Evolutionary conservation across 2,888 invertebrate genomes (phyloP).

Genomic region (Sphaerophoria taeniata): DNA sequence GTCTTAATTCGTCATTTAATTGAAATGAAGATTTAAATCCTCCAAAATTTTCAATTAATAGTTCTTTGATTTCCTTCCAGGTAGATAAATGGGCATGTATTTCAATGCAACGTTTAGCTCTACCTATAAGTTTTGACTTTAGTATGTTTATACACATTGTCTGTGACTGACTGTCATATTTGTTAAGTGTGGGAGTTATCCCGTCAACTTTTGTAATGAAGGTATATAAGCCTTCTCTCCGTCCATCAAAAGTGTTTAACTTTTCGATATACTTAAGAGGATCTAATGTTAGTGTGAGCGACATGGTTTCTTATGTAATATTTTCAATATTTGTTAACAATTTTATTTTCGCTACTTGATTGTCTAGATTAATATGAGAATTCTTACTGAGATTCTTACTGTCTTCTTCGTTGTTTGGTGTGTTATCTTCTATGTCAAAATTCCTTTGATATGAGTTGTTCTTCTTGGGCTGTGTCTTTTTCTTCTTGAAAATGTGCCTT

Average conservation of each 20-base stretch:
- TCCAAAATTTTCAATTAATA: conserved; percentile 7
- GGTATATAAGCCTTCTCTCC: not conserved
- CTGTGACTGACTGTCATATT: not conserved
- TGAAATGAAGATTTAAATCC: conserved; percentile 3
- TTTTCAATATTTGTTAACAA: too few species aligned
- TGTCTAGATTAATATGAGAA: too few species aligned
- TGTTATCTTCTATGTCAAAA: too few species aligned
- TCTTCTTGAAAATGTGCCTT: too few species aligned
- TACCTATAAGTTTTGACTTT: not conserved
- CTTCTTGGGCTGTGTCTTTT: too few species aligned
- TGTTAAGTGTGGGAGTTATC: not conserved
- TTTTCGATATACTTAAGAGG: too few species aligned
- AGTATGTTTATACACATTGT: not conserved
- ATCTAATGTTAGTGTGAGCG: too few species aligned
- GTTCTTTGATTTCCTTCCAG: conserved; percentile 6
- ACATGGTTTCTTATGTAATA: too few species aligned
- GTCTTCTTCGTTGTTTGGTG: too few species aligned
- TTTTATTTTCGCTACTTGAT: too few species aligned
- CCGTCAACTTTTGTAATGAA: conserved; percentile 1
- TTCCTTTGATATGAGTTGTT: too few species aligned
- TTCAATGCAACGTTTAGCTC: conserved; percentile 1
- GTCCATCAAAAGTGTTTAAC: not conserved
- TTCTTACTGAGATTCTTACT: too few species aligned
- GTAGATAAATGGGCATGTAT: not conserved
- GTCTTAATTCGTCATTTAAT: not conserved